Percentiles rank a stretch among this genome's conserved stretches.
These are phyloP conservation scores for Pygmarrhopalites habei DNA, from an alignment of 1,140 invertebrate species.

Conservation along the genomic window DNA sequence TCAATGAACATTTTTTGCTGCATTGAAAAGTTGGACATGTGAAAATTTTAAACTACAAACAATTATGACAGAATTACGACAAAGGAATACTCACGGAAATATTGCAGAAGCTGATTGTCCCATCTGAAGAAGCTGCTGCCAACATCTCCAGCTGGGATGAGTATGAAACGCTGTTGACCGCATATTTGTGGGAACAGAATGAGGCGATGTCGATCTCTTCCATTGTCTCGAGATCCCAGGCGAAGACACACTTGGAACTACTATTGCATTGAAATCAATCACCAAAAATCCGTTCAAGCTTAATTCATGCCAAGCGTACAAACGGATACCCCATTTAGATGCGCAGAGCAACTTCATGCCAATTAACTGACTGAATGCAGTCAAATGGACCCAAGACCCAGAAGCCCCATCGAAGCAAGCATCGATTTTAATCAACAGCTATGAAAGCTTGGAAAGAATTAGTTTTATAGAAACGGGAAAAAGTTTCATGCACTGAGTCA, in stretches of 20 bases:
- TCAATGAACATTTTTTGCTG: too few species aligned
- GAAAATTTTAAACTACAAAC: too few species aligned
- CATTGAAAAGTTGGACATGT: too few species aligned
- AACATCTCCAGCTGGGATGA: constrained; percentile 57
- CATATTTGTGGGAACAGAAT: constrained; percentile 54
- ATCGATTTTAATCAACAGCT: not conserved
- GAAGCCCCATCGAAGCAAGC: not conserved
- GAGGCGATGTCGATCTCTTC: constrained; percentile 49
- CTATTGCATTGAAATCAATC: constrained; percentile 35
- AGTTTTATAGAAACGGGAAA: too few species aligned
- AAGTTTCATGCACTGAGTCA: too few species aligned
- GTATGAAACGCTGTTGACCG: constrained; percentile 58
- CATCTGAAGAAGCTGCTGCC: constrained; percentile 66
- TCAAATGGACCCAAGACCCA: too few species aligned
- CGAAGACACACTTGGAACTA: constrained; percentile 36
- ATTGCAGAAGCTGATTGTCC: constrained; percentile 61
- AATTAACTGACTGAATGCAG: not conserved
- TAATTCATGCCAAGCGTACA: constrained; percentile 26
- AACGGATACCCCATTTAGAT: constrained; percentile 17
- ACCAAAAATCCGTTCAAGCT: constrained; percentile 33
- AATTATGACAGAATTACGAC: not conserved
- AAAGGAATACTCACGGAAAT: constrained; percentile 43
- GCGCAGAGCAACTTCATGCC: not conserved
- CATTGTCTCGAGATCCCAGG: constrained; percentile 31
- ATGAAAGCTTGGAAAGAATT: not conserved